These are phyloP conservation scores for Hydrocynus forskahlii DNA, from an alignment of 2,797 vertebrate genomes.

Conservation along the genomic window DNA sequence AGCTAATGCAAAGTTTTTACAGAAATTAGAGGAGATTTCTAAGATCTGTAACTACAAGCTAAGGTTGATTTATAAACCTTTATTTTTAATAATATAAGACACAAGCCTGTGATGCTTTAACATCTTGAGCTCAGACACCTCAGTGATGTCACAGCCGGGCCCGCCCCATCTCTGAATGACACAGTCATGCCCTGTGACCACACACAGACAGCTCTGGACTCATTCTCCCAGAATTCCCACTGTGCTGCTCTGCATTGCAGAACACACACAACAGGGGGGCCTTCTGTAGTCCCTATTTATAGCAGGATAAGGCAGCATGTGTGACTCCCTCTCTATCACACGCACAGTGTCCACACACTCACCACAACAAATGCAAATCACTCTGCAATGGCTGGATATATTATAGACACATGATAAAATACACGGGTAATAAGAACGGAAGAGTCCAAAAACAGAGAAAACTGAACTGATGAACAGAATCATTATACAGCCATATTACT, in stretches of 20 bases:
- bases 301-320: conserved; percentile 54
- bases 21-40: background rate
- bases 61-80: background rate
- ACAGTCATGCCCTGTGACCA: conserved; percentile 51
- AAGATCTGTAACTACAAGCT: background rate
- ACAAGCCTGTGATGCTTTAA: background rate
- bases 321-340: conserved; percentile 44
- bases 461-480: conserved; percentile 5
- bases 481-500: background rate
- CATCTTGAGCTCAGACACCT: background rate
- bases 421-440: background rate
- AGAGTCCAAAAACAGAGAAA: background rate
- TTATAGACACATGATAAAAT: conserved; percentile 8
- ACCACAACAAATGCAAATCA: conserved; percentile 16
- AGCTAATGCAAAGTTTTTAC: background rate
- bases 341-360: conserved; percentile 16
- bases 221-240: conserved; percentile 63
- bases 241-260: conserved; percentile 64
- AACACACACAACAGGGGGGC: conserved; percentile 56
- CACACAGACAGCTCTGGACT: conserved; percentile 55
- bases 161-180: conserved; percentile 33
- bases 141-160: conserved; percentile 35
- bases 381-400: background rate
- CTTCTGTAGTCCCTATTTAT: conserved; percentile 65
- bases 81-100: background rate